Base-by-base conservation (phyloP, 2,888 invertebrate species). In the Enchytraeus crypticus region DNA sequence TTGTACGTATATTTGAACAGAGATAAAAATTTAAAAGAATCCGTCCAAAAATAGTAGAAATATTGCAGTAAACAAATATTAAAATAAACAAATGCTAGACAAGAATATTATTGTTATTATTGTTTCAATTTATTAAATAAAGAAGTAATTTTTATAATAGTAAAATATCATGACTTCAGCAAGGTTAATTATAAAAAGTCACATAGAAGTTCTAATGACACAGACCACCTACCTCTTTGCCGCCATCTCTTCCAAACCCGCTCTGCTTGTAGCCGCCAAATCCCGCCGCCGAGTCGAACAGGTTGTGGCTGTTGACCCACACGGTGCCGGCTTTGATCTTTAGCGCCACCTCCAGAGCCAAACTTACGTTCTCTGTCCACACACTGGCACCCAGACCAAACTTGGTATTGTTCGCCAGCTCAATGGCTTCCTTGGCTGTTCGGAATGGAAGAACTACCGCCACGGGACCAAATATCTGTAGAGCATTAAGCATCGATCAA, bases 221-320 rank as follows among this genome's bases (percentile, higher is more conserved):
- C n/a, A n/a, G 18, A 21, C 8, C 38, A 55, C 60, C 11, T 51
- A 79, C 81, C 75, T 80, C 79, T 64, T 76, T 77, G 18, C 81
- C 80, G 2, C 83, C 83, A 71, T 82, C 81, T 66, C 80, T 75
- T 11, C 83, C 83, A 67, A 73, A 76, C 1, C 84, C 84, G 72
- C 82, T 83, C 67, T 79, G 77, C 72, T 80, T 81, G 64, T 79
- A 77, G 2, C 82, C 81, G 23, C 81, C 80, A 69, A 82, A 79
- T 18, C 82, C 77, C 34, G 81, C 74, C 23, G 81, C 80, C 5
- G 83, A 79, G 70, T 82, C 80, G 72, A 82, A 79, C 59, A 80
- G 62, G 63, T 83, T 83, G 73, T 82, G 81, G 51, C 77, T 73
- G 71, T 84, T 84, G 46, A 84, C 73, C 84, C 84, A 84, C 32